A percentile compares a stretch with the other conserved stretches of the same genome.
Conservation (phyloP, 2,888 invertebrate genomes). For the Nysson spinosus region DNA sequence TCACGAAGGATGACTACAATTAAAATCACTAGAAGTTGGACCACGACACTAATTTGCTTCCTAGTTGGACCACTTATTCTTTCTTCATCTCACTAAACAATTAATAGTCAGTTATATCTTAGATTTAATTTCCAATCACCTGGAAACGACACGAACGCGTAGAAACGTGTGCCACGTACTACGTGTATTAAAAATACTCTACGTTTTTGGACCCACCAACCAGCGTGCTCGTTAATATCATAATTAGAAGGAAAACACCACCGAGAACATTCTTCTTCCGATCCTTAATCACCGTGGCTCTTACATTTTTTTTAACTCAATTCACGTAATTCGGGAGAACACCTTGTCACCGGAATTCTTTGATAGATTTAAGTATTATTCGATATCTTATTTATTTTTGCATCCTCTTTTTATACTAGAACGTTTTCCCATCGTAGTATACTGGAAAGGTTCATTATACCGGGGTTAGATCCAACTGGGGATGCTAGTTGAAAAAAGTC, state of each 20-base stretch:
- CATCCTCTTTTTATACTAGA: slow-evolving; percentile 10
- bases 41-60: slow-evolving; percentile 55
- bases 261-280: slow-evolving; percentile 12
- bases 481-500: slow-evolving; percentile 13
- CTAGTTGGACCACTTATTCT: slow-evolving; percentile 52
- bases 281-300: background rate
- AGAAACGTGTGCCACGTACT: slow-evolving; percentile 8
- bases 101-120: slow-evolving; percentile 37
- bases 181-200: slow-evolving; percentile 70
- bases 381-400: background rate
- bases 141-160: slow-evolving; percentile 16
- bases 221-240: slow-evolving; percentile 69
- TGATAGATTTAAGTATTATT: too few relatives aligned
- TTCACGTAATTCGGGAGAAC: background rate
- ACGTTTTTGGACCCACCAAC: slow-evolving; percentile 77
- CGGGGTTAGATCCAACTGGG: slow-evolving; percentile 4
- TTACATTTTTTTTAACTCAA: background rate
- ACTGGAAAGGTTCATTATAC: slow-evolving; percentile 27
- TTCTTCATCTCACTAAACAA: slow-evolving; percentile 6
- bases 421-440: slow-evolving; percentile 8
- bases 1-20: slow-evolving; percentile 5
- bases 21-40: slow-evolving; percentile 68
- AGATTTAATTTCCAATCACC: slow-evolving; percentile 46
- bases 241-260: slow-evolving; percentile 49
- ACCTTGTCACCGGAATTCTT: background rate